Conservation (phyloP, 2,888 invertebrate genomes). For the Drosophila ezoana region DNA sequence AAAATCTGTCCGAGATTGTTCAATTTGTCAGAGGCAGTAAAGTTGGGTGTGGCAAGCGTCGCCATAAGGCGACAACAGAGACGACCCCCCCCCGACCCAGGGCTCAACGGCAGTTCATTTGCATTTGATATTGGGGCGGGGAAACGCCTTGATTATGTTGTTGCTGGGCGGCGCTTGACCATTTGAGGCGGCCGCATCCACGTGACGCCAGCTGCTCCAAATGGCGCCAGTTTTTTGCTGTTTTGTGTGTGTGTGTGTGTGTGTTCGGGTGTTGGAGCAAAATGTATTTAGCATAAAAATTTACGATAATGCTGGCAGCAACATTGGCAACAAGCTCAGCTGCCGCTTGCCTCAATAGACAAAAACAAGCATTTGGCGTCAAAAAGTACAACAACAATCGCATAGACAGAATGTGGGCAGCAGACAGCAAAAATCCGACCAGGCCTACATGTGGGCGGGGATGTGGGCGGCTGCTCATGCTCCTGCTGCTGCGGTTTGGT, state of each 20-base stretch:
- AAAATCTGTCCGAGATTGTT: slow-evolving; percentile 62
- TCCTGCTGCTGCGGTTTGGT: slow-evolving; percentile 27
- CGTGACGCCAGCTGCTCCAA: slow-evolving; percentile 70
- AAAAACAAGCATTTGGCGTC: slow-evolving; percentile 46
- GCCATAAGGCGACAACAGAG: slow-evolving; percentile 35
- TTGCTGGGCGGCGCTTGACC: slow-evolving; percentile 57
- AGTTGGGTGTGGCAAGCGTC: slow-evolving; percentile 7
- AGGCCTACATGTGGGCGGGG: slow-evolving; percentile 2
- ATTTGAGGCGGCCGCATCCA: slow-evolving; percentile 36
- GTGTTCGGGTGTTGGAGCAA: slow-evolving; percentile 63
- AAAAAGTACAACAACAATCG: slow-evolving; percentile 35
- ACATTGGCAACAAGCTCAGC: slow-evolving; percentile 54
- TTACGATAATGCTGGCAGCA: slow-evolving; percentile 81
- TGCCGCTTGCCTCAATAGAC: slow-evolving; percentile 55
- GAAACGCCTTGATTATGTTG: slow-evolving; percentile 59
- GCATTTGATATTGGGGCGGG: slow-evolving; percentile 37
- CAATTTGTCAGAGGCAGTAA: slow-evolving; percentile 57
- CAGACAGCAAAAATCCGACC: slow-evolving; percentile 27
- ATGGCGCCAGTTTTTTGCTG: slow-evolving; percentile 52
- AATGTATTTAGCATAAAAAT: slow-evolving; percentile 84
- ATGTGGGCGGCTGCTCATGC: neutral
- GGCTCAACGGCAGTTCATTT: slow-evolving; percentile 57
- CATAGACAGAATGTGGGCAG: slow-evolving; percentile 16
- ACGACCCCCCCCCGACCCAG: slow-evolving; percentile 45
- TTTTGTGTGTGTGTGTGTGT: slow-evolving; percentile 28